These are phyloP conservation scores for Prionchulus punctatus DNA, from an alignment of 2,888 invertebrate species.

Conservation along the genomic window DNA sequence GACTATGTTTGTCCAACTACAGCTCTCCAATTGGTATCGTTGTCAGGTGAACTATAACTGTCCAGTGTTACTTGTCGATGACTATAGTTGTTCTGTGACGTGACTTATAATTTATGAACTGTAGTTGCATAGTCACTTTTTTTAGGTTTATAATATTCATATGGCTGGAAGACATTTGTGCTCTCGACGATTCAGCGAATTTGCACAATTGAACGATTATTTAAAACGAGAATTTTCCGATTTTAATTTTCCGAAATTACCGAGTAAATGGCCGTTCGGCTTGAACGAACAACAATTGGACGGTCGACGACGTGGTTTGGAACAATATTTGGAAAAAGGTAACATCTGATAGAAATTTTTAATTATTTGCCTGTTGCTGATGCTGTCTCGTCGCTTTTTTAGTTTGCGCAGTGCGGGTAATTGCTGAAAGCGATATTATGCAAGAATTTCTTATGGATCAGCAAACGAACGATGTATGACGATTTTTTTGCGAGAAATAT, in stretches of 20 bases:
- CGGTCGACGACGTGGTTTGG: conserved; percentile 74
- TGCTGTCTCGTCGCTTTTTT: conserved; percentile 15
- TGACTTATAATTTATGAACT: too few species aligned
- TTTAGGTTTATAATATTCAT: conserved; percentile 72
- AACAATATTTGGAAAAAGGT: conserved; percentile 85
- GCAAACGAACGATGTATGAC: conserved; percentile 41
- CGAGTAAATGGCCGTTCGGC: conserved; percentile 97
- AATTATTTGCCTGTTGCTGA: too few species aligned
- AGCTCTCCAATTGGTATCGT: too few species aligned
- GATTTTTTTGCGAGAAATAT: conserved; percentile 1
- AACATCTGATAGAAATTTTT: not conserved
- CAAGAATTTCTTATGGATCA: conserved; percentile 90
- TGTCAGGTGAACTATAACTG: too few species aligned
- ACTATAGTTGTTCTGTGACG: too few species aligned
- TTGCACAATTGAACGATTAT: conserved; percentile 59
- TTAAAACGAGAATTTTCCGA: conserved; percentile 29
- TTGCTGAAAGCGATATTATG: conserved; percentile 88
- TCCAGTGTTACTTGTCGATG: too few species aligned
- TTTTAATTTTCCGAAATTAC: conserved; percentile 88
- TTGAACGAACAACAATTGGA: conserved; percentile 93
- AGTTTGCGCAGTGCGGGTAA: conserved; percentile 89
- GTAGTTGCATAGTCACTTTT: too few species aligned
- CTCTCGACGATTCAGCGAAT: conserved; percentile 86
- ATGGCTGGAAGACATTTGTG: conserved; percentile 97
- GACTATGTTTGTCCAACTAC: too few species aligned